A percentile compares a stretch with the other conserved stretches of the same genome.
Evolutionary conservation across 2,888 invertebrate genomes (phyloP).

Genomic region (Allacma fusca): DNA sequence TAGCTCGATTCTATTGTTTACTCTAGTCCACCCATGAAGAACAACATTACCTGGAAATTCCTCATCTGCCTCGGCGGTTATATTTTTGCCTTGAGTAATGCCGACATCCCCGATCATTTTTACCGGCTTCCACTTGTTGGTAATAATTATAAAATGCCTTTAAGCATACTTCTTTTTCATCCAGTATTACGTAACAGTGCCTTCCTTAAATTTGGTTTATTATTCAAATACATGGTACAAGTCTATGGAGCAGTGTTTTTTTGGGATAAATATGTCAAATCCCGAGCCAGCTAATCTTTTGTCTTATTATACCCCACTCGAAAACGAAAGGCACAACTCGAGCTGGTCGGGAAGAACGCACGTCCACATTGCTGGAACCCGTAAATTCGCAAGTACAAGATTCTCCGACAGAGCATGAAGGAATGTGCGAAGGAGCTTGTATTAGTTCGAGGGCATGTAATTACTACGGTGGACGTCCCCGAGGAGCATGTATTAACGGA

Average conservation of each 20-base stretch:
- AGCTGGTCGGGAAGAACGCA: conserved; percentile 16
- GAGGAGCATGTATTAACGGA: conserved; percentile 54
- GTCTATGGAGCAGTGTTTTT: no score
- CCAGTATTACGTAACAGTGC: no score
- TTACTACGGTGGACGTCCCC: conserved; percentile 51
- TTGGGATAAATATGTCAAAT: no score
- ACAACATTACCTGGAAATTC: background rate
- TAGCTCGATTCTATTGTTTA: background rate
- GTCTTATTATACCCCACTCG: background rate
- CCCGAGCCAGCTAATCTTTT: background rate
- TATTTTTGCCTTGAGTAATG: background rate
- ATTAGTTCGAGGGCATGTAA: conserved; percentile 54
- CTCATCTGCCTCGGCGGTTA: background rate
- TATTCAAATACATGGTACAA: no score
- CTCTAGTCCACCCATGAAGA: conserved; percentile 2
- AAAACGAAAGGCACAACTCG: background rate
- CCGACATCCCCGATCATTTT: conserved; percentile 40
- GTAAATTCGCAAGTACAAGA: background rate
- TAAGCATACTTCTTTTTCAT: no score
- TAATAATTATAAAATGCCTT: no score
- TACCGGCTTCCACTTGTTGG: conserved; percentile 39
- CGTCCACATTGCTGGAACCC: conserved; percentile 36
- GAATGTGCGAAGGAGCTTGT: conserved; percentile 56
- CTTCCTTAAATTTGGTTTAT: no score
- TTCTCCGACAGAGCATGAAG: background rate